phyloP scores from a whole-genome alignment of 2,113 vertebrate genomes.

The Caranx melampygus region DNA sequence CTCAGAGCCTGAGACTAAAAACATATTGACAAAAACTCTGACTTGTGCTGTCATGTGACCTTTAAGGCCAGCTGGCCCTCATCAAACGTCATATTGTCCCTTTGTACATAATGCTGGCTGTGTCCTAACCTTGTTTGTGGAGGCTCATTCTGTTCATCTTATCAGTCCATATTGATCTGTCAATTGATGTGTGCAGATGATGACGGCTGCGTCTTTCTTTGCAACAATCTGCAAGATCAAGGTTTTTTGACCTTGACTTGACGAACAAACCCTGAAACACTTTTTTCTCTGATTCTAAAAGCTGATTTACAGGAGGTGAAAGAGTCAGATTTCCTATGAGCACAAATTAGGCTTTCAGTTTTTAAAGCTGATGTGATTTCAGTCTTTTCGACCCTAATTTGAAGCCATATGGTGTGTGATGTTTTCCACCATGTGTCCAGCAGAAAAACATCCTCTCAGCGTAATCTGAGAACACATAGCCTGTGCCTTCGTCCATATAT shows the following conservation, averaged over 20 bases:
- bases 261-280: too few relatives aligned
- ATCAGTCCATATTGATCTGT: slow-evolving; percentile 68
- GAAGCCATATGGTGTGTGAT: not conserved
- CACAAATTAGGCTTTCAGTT: not conserved
- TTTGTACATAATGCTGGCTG: slow-evolving; percentile 31
- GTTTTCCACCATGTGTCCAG: not conserved
- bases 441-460: not conserved
- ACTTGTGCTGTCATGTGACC: slow-evolving; percentile 3
- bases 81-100: slow-evolving; percentile 56
- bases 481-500: slow-evolving; percentile 1
- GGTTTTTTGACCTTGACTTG: slow-evolving; percentile 32
- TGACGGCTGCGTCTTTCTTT: slow-evolving; percentile 28
- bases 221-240: slow-evolving; percentile 35
- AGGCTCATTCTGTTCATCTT: slow-evolving; percentile 37
- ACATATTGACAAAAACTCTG: slow-evolving; percentile 19
- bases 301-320: not conserved
- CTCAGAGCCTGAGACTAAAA: not conserved
- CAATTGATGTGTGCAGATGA: not conserved
- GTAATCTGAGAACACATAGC: slow-evolving; percentile 21
- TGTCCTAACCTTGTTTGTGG: slow-evolving; percentile 55
- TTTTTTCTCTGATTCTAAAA: not conserved
- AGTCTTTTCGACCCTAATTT: too few relatives aligned
- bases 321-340: not conserved
- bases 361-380: too few relatives aligned
- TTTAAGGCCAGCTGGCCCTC: slow-evolving; percentile 5